Percentiles rank a stretch among this genome's conserved stretches.
Conservation (phyloP, 2,888 invertebrate species). For the Rotaria macrura region DNA sequence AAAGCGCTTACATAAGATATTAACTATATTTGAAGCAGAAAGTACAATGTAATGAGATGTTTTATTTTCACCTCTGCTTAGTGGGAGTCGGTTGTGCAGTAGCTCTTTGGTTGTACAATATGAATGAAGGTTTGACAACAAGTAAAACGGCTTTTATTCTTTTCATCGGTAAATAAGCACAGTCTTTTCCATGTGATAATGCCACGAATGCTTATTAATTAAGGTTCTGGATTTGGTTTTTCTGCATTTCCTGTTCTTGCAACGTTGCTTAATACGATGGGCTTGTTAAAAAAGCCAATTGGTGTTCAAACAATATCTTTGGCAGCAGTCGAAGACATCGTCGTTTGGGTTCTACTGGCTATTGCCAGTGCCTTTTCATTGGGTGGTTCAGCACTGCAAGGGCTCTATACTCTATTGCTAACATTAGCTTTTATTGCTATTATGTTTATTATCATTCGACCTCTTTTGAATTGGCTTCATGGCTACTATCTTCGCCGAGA, state of each 20-base stretch:
- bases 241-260: neutral
- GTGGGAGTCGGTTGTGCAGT: neutral
- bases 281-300: neutral
- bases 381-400: neutral
- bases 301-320: neutral
- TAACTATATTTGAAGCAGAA: neutral
- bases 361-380: neutral
- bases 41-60: no score
- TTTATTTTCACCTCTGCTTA: neutral
- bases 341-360: neutral
- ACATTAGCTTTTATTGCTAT: neutral
- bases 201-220: neutral
- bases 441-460: neutral
- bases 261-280: neutral
- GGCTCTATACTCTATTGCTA: neutral
- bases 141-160: neutral
- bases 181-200: no score
- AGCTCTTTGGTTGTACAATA: neutral
- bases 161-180: neutral
- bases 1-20: neutral
- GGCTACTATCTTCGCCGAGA: neutral
- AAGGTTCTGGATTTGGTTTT: neutral
- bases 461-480: neutral
- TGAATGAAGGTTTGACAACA: neutral
- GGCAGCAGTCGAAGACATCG: conserved; percentile 2